Evolutionary conservation across 1,140 invertebrate species (phyloP), one percentile per base, ranked within the genome.

Genomic region (Temnothorax longispinosus): DNA sequence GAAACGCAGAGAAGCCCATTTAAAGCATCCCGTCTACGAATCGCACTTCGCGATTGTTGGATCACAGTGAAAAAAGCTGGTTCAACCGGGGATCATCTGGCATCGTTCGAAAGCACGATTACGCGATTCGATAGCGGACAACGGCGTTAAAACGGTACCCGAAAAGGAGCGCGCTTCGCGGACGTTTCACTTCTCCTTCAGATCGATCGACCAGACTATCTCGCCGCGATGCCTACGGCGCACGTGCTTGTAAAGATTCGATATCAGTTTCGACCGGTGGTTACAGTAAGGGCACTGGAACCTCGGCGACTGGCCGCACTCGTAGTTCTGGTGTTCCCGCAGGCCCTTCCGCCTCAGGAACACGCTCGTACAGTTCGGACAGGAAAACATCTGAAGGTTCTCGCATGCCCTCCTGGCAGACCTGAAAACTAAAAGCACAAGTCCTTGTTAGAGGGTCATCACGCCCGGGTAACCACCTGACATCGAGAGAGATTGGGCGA

Each of bases 211-310:
- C 86, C 86, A 75, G 21, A 87, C 69, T 35, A 56, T 1, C 21
- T 87, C 41, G n/a, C 77, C 95, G 93, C 82, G 95, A 64, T 93
- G 93, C 41, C 35, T 87, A n/a, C 85, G 58, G 5, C 71, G 64
- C 87, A 90, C 85, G 69, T 94, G 93, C 8, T 87, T 89, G 13
- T 88, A 85, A 44, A 94, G 71, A 41, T 91, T 90, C 35, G 85
- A 87, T 3, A 90, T 90, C 15, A 88, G 75, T 77, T 92, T 90
- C 18, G 87, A 87, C 7, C 88, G 84, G 50, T 93, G 92, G 15
- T 90, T 75, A 89, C 95, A 96, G 60, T 94, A 92, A 7, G 93
- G 94, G 86, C 95, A 96, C 3, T 92, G 87, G 86, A 94, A 96
- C 81, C 94, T 91, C 13, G 94, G 93, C 38, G 93, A 93, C 21